Conservation (phyloP, 2,113 vertebrate genomes). For the Dicerorhinus sumatrensis region DNA sequence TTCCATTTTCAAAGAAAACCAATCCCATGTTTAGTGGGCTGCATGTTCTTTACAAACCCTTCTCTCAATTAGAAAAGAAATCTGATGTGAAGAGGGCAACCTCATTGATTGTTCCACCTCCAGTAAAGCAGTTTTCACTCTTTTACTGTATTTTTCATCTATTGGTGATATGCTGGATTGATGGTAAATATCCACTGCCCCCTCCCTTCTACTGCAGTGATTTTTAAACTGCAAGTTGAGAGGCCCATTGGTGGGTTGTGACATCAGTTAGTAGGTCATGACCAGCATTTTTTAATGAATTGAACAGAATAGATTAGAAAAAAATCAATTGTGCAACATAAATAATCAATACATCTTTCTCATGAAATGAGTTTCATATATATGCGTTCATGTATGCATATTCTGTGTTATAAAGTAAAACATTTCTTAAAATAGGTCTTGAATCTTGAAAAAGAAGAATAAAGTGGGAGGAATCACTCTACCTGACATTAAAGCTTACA, state of each 20-base stretch:
- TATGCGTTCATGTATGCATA: neutral
- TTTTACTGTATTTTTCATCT: neutral
- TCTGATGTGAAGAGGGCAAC: neutral
- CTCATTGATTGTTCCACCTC: neutral
- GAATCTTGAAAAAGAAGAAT: neutral
- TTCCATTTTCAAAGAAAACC: slow-evolving; percentile 24
- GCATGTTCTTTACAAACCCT: neutral
- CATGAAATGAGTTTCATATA: neutral
- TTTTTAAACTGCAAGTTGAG: neutral
- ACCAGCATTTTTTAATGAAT: neutral
- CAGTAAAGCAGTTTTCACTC: neutral
- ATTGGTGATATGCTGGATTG: rapidly evolving
- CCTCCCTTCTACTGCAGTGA: neutral
- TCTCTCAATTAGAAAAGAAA: neutral
- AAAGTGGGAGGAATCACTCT: neutral
- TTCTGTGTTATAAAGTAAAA: neutral
- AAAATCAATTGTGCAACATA: neutral
- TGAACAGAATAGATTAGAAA: slow-evolving; percentile 1
- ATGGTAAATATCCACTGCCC: neutral
- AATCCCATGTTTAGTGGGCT: neutral
- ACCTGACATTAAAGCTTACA: neutral
- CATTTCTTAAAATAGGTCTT: neutral
- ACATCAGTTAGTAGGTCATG: neutral
- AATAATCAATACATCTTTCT: neutral
- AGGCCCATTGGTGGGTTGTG: neutral